Evolutionary conservation across 2,113 vertebrate species (phyloP).

Genomic region (Paramormyrops kingsleyae): DNA sequence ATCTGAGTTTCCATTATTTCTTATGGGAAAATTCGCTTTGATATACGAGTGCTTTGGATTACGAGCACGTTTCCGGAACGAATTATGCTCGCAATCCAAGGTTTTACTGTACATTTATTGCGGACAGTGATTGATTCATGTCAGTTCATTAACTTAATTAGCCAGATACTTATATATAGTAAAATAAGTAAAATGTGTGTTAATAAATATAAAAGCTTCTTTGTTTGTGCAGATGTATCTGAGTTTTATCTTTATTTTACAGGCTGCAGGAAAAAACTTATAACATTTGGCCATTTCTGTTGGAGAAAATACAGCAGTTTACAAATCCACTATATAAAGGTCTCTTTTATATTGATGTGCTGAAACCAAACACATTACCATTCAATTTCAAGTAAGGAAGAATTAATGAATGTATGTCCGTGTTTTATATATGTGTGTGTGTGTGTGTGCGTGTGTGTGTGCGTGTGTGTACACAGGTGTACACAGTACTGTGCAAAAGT

Average conservation of each 20-base stretch:
- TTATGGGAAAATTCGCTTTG: no score
- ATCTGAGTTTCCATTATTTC: no score
- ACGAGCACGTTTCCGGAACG: no score
- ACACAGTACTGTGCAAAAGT: background rate
- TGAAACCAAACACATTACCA: conserved; percentile 64
- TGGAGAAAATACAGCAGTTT: conserved; percentile 61
- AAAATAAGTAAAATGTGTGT: background rate
- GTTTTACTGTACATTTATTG: background rate
- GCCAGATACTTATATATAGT: background rate
- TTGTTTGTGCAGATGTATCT: background rate
- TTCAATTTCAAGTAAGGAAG: conserved; percentile 70
- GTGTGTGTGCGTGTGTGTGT: background rate
- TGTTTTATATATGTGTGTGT: background rate
- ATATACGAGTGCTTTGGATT: no score
- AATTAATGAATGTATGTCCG: background rate
- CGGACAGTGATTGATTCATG: background rate
- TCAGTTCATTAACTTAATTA: background rate
- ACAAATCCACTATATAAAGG: conserved; percentile 67
- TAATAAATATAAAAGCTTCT: background rate
- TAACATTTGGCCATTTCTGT: conserved; percentile 70
- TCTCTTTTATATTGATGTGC: conserved; percentile 47
- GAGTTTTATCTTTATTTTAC: conserved; percentile 11
- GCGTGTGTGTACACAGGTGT: background rate
- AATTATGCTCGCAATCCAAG: no score
- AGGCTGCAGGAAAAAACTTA: conserved; percentile 71